Evolutionary conservation across 2,797 vertebrate genomes (phyloP).

Genomic region (Ispidina lecontei): DNA sequence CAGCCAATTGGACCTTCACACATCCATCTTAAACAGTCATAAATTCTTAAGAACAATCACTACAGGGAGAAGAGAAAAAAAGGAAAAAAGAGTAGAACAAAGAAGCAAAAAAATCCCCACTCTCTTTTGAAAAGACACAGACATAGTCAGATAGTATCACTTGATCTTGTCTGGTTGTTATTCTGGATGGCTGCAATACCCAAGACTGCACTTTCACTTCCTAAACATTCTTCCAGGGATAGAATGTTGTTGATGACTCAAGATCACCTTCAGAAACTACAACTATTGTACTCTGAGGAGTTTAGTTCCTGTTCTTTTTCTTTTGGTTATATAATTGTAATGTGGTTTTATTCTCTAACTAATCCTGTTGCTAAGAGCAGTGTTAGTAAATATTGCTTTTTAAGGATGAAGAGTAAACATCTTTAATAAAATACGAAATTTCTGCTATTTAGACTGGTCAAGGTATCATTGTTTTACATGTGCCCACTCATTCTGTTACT

Average conservation of each 20-base stretch:
- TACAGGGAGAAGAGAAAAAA: background rate
- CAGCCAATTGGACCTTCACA: background rate
- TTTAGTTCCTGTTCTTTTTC: conserved; percentile 60
- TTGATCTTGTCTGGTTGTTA: conserved; percentile 75
- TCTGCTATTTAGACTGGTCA: background rate
- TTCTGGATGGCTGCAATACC: conserved; percentile 60
- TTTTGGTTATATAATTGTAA: background rate
- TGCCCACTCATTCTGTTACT: background rate
- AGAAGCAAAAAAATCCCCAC: background rate
- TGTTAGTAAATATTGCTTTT: background rate
- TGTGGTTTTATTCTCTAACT: background rate
- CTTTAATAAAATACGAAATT: background rate
- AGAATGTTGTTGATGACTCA: conserved; percentile 73
- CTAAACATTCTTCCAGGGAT: conserved; percentile 61
- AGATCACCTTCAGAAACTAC: conserved; percentile 64
- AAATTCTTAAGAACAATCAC: background rate
- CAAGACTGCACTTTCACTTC: conserved; percentile 80
- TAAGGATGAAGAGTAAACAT: background rate
- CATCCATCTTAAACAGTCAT: background rate
- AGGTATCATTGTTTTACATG: background rate
- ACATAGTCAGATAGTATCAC: conserved; percentile 55
- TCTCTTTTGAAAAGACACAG: conserved; percentile 11
- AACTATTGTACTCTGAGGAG: conserved; percentile 30
- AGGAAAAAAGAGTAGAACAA: too few relatives aligned
- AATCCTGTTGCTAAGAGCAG: background rate